Base-by-base conservation (phyloP, 2,113 vertebrate genomes). In the Casuarius casuarius region DNA sequence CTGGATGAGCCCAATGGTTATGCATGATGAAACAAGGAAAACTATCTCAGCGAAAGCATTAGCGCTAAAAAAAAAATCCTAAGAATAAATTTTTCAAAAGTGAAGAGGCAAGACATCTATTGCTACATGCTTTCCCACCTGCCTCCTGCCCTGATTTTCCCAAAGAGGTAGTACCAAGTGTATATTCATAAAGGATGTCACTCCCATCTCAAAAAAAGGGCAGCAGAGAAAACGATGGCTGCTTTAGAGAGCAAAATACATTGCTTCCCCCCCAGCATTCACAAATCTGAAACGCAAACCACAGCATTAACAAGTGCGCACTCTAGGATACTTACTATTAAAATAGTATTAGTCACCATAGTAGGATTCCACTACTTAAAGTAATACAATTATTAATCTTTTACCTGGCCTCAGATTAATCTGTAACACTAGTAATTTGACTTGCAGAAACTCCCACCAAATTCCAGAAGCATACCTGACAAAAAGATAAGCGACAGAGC, bases 341-440 rank as follows among this genome's bases (percentile, higher is more conserved):
- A 65, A 65, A 83, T 67, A 62, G 48, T 3, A 35, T 92, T 95
- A 92, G 91, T 92, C 87, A 86, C 76, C 46, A 15, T 2, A 78
- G 79, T 10, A 92, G 88, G 79, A 95, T 86, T 84, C 88, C 94
- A 83, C 54, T 67, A 51, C 85, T 94, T 91, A 59, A 51, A 74
- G 54, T 29, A 84, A 92, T 82, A 84, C 84, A 84, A 65, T 91
- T 38, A 92, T 84, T 81, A 78, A 91, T 67, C 74, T 86, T 74
- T 63, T 74, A 58, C 68, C 28, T 90, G 85, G 88, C 83, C 89
- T 74, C 83, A 48, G 74, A 96, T 92, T 92, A 90, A 65, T 0
- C 67, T 8, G 72, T 1, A 18, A 73, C 75, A 86, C 75, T 20
- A 16, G 61, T 68, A 61, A 92, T 89, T 86, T 85, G 17, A 7